phyloP scores from a whole-genome alignment of 37 sponge, comb jelly and placozoan species.

The Eunapius fragilis region DNA sequence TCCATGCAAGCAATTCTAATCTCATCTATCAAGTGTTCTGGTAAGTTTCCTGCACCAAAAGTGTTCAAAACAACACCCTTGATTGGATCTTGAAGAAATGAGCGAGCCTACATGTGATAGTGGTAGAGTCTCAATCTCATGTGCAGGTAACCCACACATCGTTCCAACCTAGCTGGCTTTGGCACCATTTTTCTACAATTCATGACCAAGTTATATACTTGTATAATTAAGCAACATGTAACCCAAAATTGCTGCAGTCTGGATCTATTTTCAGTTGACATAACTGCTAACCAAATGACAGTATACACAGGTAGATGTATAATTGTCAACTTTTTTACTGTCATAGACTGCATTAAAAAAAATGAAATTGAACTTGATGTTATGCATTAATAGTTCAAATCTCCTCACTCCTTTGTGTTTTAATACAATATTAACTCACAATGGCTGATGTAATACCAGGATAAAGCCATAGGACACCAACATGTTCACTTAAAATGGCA shows the following conservation, averaged over 20 bases:
- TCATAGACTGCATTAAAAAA: too few relatives aligned
- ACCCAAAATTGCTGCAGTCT: too few relatives aligned
- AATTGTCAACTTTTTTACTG: too few relatives aligned
- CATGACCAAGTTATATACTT: too few relatives aligned
- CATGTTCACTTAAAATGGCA: conserved; percentile 45
- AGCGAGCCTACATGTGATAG: conserved; percentile 29
- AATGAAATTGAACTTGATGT: too few relatives aligned
- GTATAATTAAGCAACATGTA: too few relatives aligned
- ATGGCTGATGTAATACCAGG: conserved; percentile 82
- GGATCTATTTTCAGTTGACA: too few relatives aligned
- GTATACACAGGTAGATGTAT: too few relatives aligned
- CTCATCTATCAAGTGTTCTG: conserved; percentile 56
- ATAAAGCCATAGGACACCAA: conserved; percentile 79
- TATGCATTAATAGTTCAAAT: neutral
- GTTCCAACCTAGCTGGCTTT: too few relatives aligned
- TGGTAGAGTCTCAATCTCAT: neutral
- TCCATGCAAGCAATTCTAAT: conserved; percentile 51
- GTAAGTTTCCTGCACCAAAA: conserved; percentile 83
- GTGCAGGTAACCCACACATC: neutral
- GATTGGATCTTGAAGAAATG: conserved; percentile 84
- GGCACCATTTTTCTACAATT: too few relatives aligned
- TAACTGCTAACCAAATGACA: too few relatives aligned
- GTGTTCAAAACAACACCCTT: conserved; percentile 74
- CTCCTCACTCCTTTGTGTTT: neutral
- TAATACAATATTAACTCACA: conserved; percentile 26